Conservation (phyloP, 2,888 invertebrate genomes). For the Andrena praecox region DNA sequence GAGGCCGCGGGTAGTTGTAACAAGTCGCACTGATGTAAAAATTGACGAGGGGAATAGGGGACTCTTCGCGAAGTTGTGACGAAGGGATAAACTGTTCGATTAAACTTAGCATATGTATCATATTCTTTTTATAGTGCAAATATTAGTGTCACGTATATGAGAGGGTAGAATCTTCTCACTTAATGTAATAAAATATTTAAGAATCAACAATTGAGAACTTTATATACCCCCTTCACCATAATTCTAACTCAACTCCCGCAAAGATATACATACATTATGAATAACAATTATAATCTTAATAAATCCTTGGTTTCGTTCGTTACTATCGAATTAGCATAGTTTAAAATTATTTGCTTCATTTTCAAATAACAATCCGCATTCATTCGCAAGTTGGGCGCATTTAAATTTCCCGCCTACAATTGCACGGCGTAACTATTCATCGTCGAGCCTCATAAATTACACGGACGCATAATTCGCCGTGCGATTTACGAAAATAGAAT, state of each 20-base stretch:
- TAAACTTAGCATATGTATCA: slow-evolving; percentile 38
- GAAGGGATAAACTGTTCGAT: slow-evolving; percentile 38
- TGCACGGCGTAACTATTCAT: not conserved
- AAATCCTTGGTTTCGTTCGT: not conserved
- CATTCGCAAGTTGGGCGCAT: not conserved
- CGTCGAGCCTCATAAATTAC: too few species aligned
- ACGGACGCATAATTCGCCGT: not conserved
- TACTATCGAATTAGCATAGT: not conserved
- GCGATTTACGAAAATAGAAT: not conserved
- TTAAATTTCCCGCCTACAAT: slow-evolving; percentile 4
- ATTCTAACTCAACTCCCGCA: slow-evolving; percentile 12
- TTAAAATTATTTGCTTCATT: not conserved
- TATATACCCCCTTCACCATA: slow-evolving; percentile 7
- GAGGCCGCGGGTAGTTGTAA: slow-evolving; percentile 73
- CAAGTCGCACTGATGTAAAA: slow-evolving; percentile 72
- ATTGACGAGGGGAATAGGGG: slow-evolving; percentile 6
- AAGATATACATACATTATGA: slow-evolving; percentile 5
- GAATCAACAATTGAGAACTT: slow-evolving; percentile 23
- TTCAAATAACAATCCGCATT: not conserved
- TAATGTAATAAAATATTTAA: slow-evolving; percentile 54
- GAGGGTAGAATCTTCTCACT: slow-evolving; percentile 36
- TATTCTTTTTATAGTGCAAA: slow-evolving; percentile 44
- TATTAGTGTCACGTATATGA: slow-evolving; percentile 30
- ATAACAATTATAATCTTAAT: not conserved
- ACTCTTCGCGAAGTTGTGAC: slow-evolving; percentile 22